phyloP scores from a whole-genome alignment of 2,888 invertebrate species.

The Morinoia aosen region DNA sequence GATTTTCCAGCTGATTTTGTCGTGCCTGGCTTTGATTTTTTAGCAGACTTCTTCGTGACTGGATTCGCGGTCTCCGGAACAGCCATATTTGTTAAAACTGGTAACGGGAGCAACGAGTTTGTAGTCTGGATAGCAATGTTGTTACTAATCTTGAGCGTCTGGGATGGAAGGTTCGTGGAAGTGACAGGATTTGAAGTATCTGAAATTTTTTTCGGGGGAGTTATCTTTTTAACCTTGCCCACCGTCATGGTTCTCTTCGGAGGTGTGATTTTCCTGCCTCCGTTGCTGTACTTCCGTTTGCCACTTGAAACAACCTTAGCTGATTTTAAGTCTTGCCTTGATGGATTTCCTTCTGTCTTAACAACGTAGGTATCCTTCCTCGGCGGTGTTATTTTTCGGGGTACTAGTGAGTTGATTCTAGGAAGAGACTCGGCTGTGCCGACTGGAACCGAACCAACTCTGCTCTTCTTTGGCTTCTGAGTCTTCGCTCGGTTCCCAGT shows the following conservation, averaged over 20 bases:
- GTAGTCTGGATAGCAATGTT: constrained; percentile 40
- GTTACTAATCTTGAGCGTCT: not conserved
- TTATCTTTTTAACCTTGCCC: not conserved
- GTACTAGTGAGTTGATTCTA: not conserved
- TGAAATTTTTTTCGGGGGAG: constrained; percentile 41
- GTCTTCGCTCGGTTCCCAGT: not conserved
- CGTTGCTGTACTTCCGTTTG: constrained; percentile 36
- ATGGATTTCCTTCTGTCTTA: not conserved
- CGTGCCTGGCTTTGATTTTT: not conserved
- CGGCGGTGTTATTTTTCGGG: not conserved
- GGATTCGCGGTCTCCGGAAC: not conserved
- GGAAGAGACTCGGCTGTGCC: constrained; percentile 5
- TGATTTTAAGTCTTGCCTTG: constrained; percentile 10
- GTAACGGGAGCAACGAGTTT: constrained; percentile 21
- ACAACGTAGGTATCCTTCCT: constrained; percentile 15
- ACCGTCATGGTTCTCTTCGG: not conserved
- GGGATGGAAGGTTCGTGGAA: constrained; percentile 30
- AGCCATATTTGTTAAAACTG: not conserved
- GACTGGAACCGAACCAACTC: not conserved
- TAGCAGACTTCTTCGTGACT: not conserved
- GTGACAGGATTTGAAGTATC: constrained; percentile 33
- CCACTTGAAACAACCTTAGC: constrained; percentile 13
- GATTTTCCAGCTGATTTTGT: constrained; percentile 35
- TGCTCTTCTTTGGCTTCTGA: not conserved
- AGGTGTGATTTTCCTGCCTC: constrained; percentile 22